These are phyloP conservation scores for Neoitamus cyanurus DNA, from an alignment of 2,888 invertebrate genomes.

Conservation along the genomic window DNA sequence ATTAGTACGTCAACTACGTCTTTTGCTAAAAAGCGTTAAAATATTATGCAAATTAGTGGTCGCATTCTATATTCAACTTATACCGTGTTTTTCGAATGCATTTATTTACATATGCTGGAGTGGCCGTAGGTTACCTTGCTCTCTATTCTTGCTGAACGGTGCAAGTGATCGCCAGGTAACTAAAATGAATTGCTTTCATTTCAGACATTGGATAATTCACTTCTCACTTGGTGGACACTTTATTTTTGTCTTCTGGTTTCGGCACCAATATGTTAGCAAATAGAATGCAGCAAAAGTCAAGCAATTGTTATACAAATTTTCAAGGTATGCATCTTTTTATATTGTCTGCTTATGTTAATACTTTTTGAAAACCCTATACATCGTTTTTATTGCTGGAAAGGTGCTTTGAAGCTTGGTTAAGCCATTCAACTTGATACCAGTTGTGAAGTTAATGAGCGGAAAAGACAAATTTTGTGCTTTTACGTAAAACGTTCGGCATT, in stretches of 20 bases:
- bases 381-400: background rate
- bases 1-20: background rate
- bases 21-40: background rate
- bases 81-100: background rate
- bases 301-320: background rate
- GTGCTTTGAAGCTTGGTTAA: too few relatives aligned
- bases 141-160: background rate
- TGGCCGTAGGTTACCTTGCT: background rate
- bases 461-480: background rate
- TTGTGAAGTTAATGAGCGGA: background rate
- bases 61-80: too few relatives aligned
- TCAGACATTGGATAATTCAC: background rate
- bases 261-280: background rate
- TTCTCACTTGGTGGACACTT: background rate
- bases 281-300: background rate
- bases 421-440: background rate
- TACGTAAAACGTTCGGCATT: background rate
- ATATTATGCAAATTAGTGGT: background rate
- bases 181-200: background rate
- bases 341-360: background rate
- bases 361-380: background rate
- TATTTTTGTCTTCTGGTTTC: background rate
- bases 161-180: background rate
- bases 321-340: background rate
- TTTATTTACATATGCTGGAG: background rate